Evolutionary conservation across 2,888 invertebrate species (phyloP).

Genomic region (Hypolimnas misippus): DNA sequence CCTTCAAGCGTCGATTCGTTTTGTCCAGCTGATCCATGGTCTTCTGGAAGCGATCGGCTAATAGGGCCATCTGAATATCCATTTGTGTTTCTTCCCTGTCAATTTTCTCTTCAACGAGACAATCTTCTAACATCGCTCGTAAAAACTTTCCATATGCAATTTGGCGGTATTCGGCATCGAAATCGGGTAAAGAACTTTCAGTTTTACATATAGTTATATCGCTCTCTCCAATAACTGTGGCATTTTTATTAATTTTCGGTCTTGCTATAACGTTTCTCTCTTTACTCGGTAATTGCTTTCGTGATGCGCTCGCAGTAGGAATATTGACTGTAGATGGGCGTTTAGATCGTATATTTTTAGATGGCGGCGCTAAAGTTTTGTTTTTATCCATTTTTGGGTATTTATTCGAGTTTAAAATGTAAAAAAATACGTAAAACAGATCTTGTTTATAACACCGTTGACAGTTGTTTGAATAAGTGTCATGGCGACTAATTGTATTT

Average conservation of each 20-base stretch:
- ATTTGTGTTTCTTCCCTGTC: slow-evolving; percentile 66
- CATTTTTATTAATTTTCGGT: slow-evolving; percentile 53
- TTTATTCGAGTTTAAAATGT: slow-evolving; percentile 1
- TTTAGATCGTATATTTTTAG: slow-evolving; percentile 47
- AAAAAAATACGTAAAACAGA: slow-evolving; percentile 5
- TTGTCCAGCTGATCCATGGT: slow-evolving; percentile 73
- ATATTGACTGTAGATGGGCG: slow-evolving; percentile 54
- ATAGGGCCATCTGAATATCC: slow-evolving; percentile 72
- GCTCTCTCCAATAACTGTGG: slow-evolving; percentile 47
- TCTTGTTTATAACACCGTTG: slow-evolving; percentile 37
- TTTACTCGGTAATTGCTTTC: slow-evolving; percentile 40
- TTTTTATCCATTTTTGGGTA: slow-evolving; percentile 54
- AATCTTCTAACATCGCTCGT: slow-evolving; percentile 67
- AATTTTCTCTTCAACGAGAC: slow-evolving; percentile 70
- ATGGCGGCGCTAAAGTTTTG: slow-evolving; percentile 53
- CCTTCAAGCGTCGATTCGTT: slow-evolving; percentile 72
- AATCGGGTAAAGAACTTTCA: slow-evolving; percentile 54
- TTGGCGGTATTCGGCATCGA: slow-evolving; percentile 60
- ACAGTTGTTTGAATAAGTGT: slow-evolving; percentile 60
- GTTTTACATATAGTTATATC: slow-evolving; percentile 56
- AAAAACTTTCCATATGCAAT: slow-evolving; percentile 68
- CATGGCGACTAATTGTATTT: slow-evolving; percentile 57
- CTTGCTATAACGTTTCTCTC: slow-evolving; percentile 41
- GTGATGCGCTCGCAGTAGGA: slow-evolving; percentile 28
- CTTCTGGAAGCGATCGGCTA: slow-evolving; percentile 74